A percentile compares a stretch with the other conserved stretches of the same genome.
phyloP scores from a whole-genome alignment of 1,140 invertebrate species.

The Drosophila bifasciata region DNA sequence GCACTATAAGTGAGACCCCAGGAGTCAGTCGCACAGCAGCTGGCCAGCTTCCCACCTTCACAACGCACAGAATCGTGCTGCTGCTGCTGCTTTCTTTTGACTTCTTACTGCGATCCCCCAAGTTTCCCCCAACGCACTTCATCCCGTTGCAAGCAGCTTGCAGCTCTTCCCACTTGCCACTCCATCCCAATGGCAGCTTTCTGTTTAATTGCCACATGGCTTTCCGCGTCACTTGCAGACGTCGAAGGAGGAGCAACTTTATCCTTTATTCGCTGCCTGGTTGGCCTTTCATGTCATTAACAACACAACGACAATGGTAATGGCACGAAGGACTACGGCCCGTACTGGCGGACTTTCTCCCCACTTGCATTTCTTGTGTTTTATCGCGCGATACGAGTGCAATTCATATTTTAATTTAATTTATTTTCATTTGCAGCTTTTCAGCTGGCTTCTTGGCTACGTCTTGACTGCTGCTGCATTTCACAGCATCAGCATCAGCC shows the following conservation, averaged over 20 bases:
- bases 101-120: slow-evolving; percentile 10
- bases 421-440: slow-evolving; percentile 33
- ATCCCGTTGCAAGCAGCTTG: no score
- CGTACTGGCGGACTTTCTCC: slow-evolving; percentile 10
- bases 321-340: neutral
- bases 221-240: slow-evolving; percentile 51
- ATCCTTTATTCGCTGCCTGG: slow-evolving; percentile 16
- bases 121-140: neutral
- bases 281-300: slow-evolving; percentile 50
- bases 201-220: slow-evolving; percentile 55
- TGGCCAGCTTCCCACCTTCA: slow-evolving; percentile 24
- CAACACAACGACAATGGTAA: slow-evolving; percentile 16
- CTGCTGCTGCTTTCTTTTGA: neutral
- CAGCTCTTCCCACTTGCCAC: no score
- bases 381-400: slow-evolving; percentile 23
- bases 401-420: slow-evolving; percentile 62
- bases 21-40: slow-evolving; percentile 10
- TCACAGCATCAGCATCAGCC: neutral
- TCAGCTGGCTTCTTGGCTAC: neutral
- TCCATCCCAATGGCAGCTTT: slow-evolving; percentile 12
- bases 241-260: slow-evolving; percentile 18
- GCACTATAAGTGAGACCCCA: slow-evolving; percentile 7
- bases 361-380: slow-evolving; percentile 23
- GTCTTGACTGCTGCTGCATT: slow-evolving; percentile 26
- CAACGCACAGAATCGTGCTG: neutral